Evolutionary conservation across 2,797 vertebrate species (phyloP).

Genomic region (Cheirogaleus major): DNA sequence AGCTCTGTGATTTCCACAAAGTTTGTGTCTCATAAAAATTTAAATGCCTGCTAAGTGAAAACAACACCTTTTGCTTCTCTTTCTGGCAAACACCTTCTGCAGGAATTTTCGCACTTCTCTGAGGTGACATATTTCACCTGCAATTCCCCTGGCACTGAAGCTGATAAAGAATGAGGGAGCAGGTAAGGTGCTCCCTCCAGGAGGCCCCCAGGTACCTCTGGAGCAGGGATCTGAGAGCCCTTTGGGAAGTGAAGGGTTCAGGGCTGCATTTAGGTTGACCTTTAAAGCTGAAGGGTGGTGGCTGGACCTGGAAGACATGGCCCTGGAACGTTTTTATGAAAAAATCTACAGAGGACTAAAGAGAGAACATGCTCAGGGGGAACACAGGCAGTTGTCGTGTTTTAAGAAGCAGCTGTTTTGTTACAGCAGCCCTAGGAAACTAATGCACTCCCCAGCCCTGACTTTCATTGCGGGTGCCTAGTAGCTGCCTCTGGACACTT

Average conservation of each 20-base stretch:
- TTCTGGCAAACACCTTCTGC: constrained; percentile 61
- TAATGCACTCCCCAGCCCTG: not conserved
- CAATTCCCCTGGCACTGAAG: not conserved
- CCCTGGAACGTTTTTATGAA: not conserved
- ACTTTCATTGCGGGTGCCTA: not conserved
- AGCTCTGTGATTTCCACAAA: constrained; percentile 40
- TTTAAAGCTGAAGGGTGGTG: not conserved
- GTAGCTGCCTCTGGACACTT: not conserved
- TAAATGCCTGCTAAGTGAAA: constrained; percentile 64
- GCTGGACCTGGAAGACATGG: not conserved
- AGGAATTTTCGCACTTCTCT: constrained; percentile 69
- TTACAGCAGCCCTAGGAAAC: not conserved
- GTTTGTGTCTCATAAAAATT: constrained; percentile 61
- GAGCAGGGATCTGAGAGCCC: not conserved
- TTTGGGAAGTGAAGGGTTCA: not conserved
- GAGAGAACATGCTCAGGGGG: not conserved
- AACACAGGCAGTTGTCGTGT: too few species aligned
- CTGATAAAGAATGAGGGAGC: not conserved
- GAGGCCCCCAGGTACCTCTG: not conserved
- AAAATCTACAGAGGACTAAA: not conserved
- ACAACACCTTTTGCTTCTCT: constrained; percentile 66
- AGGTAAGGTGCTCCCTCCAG: not conserved
- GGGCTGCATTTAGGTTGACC: too few species aligned
- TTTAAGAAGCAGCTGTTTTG: not conserved
- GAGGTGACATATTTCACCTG: constrained; percentile 41